Conservation (phyloP, 1,140 invertebrate genomes). For the Cephus cinctus region DNA sequence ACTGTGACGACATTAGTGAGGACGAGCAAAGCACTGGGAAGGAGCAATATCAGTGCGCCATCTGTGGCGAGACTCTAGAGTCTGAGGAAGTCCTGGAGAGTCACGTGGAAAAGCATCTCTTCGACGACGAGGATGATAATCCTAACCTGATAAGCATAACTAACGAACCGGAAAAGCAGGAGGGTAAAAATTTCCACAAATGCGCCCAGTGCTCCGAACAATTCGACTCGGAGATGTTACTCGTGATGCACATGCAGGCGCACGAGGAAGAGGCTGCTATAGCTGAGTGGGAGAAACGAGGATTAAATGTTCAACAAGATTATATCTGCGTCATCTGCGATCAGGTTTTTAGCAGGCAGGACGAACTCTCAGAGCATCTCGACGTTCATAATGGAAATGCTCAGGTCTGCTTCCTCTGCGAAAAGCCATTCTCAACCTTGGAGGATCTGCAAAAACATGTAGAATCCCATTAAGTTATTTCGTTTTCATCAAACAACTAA, state of each 20-base stretch:
- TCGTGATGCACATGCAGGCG: conserved; percentile 43
- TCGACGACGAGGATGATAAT: conserved; percentile 49
- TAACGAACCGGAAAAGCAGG: conserved; percentile 14
- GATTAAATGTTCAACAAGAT: conserved; percentile 17
- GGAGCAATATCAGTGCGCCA: conserved; percentile 46
- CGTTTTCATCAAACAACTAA: too few relatives aligned
- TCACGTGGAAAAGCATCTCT: conserved; percentile 47
- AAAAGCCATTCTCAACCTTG: conserved; percentile 40
- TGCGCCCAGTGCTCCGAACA: conserved; percentile 39
- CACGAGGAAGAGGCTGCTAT: conserved; percentile 48
- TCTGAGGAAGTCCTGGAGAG: conserved; percentile 39
- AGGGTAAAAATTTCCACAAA: conserved; percentile 15
- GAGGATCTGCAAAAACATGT: conserved; percentile 46
- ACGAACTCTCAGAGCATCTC: conserved; percentile 38
- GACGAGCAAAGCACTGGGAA: conserved; percentile 32
- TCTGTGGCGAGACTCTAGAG: conserved; percentile 42
- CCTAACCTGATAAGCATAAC: conserved; percentile 43
- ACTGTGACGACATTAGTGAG: conserved; percentile 49
- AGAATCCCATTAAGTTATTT: conserved; percentile 41
- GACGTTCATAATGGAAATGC: conserved; percentile 39
- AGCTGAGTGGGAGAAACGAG: conserved; percentile 42
- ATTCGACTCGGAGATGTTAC: conserved; percentile 39
- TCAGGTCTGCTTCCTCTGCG: conserved; percentile 47
- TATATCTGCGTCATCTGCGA: conserved; percentile 41
- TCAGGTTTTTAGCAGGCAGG: conserved; percentile 32